phyloP scores from a whole-genome alignment of 2,797 vertebrate genomes.

The Uromys caudimaculatus region DNA sequence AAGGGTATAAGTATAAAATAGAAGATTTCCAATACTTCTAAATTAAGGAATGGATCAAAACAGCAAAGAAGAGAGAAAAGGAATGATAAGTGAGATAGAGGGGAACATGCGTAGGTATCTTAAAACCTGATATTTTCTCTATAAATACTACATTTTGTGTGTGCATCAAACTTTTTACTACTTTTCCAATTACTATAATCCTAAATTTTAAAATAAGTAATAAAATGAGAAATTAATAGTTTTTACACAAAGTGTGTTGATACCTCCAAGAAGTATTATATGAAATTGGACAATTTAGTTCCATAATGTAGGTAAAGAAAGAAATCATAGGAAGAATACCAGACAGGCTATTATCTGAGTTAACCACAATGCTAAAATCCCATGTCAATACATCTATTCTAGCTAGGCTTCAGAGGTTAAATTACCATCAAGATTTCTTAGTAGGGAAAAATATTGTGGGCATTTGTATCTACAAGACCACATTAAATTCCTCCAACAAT shows the following conservation, averaged over 20 bases:
- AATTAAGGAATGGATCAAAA: neutral
- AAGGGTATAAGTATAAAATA: neutral
- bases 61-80: neutral
- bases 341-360: constrained; percentile 43
- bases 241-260: constrained; percentile 39
- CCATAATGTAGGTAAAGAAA: constrained; percentile 34
- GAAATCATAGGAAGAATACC: neutral
- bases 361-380: neutral
- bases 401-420: neutral
- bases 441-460: constrained; percentile 40
- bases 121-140: neutral
- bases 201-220: constrained; percentile 1
- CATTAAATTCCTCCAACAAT: constrained; percentile 63
- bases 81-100: neutral
- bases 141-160: neutral
- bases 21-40: neutral
- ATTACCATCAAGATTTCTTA: constrained; percentile 40
- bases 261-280: neutral
- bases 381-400: neutral
- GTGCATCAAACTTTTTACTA: neutral
- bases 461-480: constrained; percentile 55
- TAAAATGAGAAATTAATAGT: neutral
- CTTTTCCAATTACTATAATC: neutral
- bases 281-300: constrained; percentile 18
- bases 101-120: neutral